Evolutionary conservation across 2,113 vertebrate genomes (phyloP).

Genomic region (Eurystomus gularis): DNA sequence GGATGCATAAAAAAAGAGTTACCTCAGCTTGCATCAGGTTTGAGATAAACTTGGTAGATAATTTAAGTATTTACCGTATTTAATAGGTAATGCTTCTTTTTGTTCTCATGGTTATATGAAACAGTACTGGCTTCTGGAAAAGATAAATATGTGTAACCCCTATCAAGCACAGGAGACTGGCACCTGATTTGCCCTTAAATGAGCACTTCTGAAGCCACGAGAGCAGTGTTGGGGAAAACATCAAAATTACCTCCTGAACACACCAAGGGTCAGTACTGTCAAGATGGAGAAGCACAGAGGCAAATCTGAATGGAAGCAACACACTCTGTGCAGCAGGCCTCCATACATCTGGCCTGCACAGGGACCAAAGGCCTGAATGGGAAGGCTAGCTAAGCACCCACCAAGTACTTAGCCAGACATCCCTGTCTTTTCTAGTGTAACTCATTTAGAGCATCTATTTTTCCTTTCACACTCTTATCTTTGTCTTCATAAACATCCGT

Average conservation of each 20-base stretch:
- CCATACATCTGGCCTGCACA: no score
- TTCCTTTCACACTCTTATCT: background rate
- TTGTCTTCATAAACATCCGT: background rate
- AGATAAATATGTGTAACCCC: background rate
- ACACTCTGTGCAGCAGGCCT: background rate
- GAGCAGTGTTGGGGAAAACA: background rate
- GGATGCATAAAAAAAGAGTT: background rate
- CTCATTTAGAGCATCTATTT: fast-evolving
- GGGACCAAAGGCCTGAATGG: fast-evolving
- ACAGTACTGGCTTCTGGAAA: background rate
- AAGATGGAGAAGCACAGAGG: background rate
- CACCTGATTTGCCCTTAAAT: background rate
- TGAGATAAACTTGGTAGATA: background rate
- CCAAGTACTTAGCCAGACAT: background rate
- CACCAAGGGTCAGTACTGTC: background rate
- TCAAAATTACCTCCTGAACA: background rate
- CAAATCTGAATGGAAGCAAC: background rate
- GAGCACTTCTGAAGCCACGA: background rate
- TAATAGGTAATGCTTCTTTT: background rate
- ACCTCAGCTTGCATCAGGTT: background rate
- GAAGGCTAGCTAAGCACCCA: background rate
- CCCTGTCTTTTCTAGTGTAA: background rate
- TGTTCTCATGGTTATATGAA: background rate
- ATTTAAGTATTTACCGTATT: background rate
- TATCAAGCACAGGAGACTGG: background rate